Evolutionary conservation across 2,888 invertebrate genomes (phyloP).

Genomic region (Drosophila acutilabella): DNA sequence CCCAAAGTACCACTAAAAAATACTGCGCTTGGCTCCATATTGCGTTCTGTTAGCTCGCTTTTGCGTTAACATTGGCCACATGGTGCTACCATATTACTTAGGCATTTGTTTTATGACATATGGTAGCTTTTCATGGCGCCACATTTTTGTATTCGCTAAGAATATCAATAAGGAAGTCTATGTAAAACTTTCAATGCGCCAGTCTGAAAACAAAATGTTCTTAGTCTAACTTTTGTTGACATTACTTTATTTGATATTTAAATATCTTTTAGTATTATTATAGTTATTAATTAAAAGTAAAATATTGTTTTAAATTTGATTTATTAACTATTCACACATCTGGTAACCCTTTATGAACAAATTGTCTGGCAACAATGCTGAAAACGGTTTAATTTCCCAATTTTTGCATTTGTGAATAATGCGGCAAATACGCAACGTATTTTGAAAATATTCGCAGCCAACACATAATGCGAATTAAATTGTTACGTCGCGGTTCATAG

Average conservation of each 20-base stretch:
- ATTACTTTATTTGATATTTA: too few relatives aligned
- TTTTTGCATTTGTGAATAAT: not conserved
- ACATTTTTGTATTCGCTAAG: not conserved
- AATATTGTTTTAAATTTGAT: not conserved
- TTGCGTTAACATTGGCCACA: conserved; percentile 3
- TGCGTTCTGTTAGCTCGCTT: not conserved
- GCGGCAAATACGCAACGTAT: conserved; percentile 5
- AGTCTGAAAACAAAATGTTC: not conserved
- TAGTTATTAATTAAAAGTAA: not conserved
- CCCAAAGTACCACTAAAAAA: not conserved
- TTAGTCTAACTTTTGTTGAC: too few relatives aligned
- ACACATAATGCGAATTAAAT: conserved; percentile 16
- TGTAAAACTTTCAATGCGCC: not conserved
- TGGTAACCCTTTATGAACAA: conserved; percentile 19
- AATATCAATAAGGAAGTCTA: not conserved
- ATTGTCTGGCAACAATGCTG: conserved; percentile 25
- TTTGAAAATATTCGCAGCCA: conserved; percentile 14
- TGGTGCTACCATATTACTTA: not conserved
- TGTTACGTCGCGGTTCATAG: conserved; percentile 2
- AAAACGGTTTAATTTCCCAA: not conserved
- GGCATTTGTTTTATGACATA: not conserved
- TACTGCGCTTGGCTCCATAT: conserved; percentile 3
- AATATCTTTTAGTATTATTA: not conserved
- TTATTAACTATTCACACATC: not conserved
- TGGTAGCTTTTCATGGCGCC: not conserved